phyloP scores from a whole-genome alignment of 2,797 vertebrate species.

The Anableps anableps region DNA sequence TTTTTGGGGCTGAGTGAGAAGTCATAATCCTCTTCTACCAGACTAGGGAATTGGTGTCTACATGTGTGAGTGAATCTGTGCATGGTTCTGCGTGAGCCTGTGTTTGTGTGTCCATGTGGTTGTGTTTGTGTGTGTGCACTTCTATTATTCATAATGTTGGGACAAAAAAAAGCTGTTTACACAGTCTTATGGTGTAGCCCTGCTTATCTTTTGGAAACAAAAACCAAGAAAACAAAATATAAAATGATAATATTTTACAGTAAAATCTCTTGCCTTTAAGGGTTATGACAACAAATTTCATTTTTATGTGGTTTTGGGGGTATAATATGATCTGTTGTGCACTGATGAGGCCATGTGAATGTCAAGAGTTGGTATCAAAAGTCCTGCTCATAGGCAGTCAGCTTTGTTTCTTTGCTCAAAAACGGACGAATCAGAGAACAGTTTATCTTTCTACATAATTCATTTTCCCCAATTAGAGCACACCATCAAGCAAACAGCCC shows the following conservation, averaged over 20 bases:
- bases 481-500: too few species aligned
- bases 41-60: constrained; percentile 38
- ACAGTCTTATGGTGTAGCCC: constrained; percentile 2
- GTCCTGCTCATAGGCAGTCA: too few species aligned
- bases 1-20: constrained; percentile 45
- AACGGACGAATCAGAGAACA: too few species aligned
- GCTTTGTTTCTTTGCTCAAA: too few species aligned
- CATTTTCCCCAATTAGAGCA: too few species aligned
- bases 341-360: too few species aligned
- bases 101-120: not conserved
- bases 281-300: too few species aligned
- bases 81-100: not conserved
- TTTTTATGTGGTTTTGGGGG: too few species aligned
- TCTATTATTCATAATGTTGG: constrained; percentile 32
- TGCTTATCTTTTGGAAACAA: not conserved
- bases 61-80: constrained; percentile 29
- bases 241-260: constrained; percentile 3
- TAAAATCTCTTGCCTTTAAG: constrained; percentile 3
- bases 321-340: too few species aligned
- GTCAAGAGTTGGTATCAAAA: too few species aligned
- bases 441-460: too few species aligned
- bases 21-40: constrained; percentile 48
- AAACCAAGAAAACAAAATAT: constrained; percentile 14
- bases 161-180: constrained; percentile 19
- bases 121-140: not conserved